Evolutionary conservation across 1,140 invertebrate genomes (phyloP).

Genomic region (Papilio helenus): DNA sequence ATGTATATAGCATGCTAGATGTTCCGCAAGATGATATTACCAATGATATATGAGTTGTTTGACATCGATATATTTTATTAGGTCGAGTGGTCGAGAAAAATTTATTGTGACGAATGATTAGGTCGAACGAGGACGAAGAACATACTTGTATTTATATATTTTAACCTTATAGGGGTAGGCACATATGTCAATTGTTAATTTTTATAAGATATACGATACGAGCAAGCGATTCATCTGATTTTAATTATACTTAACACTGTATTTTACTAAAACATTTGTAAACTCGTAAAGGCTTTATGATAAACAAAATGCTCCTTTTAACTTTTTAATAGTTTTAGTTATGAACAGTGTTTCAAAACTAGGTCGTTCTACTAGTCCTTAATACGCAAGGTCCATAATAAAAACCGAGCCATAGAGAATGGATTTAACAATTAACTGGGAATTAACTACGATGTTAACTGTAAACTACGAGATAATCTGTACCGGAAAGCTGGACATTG

Average conservation of each 20-base stretch:
- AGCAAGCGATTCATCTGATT: background rate
- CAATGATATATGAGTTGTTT: constrained; percentile 10
- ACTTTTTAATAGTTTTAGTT: background rate
- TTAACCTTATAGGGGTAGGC: background rate
- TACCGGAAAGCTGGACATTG: background rate
- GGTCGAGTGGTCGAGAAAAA: constrained; percentile 11
- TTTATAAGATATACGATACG: background rate
- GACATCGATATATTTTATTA: constrained; percentile 15
- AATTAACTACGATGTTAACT: constrained; percentile 8
- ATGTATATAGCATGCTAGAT: background rate
- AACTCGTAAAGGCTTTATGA: background rate
- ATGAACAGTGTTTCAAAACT: background rate
- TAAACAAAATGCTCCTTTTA: background rate
- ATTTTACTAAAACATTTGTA: too few species aligned
- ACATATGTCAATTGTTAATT: background rate
- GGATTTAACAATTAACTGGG: constrained; percentile 5
- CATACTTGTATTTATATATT: background rate
- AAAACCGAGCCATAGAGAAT: constrained; percentile 14
- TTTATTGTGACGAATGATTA: background rate
- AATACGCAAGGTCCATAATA: background rate
- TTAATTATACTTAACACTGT: too few species aligned
- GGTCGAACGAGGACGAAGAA: background rate
- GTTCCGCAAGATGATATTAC: constrained; percentile 21
- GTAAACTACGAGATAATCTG: constrained; percentile 15
- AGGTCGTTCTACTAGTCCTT: background rate